Conservation (phyloP, 2,113 vertebrate species). For the Paraplagusia blochii region DNA sequence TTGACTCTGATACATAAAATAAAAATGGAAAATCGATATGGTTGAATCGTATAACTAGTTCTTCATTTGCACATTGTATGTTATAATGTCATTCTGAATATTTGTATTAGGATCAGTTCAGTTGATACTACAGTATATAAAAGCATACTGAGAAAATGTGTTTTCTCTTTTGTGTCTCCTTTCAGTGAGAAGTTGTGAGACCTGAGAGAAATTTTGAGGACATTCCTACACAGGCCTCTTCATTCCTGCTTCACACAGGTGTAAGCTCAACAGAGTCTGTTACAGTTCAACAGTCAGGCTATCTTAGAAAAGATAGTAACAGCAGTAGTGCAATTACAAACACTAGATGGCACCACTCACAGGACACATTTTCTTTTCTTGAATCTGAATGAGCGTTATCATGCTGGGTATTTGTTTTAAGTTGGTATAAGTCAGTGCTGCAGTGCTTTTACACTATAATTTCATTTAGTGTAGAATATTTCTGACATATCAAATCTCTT, state of each 20-base stretch:
- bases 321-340: conserved; percentile 28
- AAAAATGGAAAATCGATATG: not conserved
- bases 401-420: conserved; percentile 25
- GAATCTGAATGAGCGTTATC: conserved; percentile 20
- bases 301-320: conserved; percentile 19
- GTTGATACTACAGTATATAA: too few relatives aligned
- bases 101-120: too few relatives aligned
- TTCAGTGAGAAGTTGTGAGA: conserved; percentile 73
- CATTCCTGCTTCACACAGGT: conserved; percentile 23
- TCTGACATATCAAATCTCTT: conserved; percentile 19
- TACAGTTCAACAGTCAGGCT: conserved; percentile 14
- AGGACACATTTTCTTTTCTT: conserved; percentile 20
- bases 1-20: not conserved
- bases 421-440: conserved; percentile 25
- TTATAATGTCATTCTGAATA: too few relatives aligned
- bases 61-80: too few relatives aligned
- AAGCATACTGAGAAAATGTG: too few relatives aligned
- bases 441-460: conserved; percentile 34
- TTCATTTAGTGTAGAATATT: conserved; percentile 19
- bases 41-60: too few relatives aligned
- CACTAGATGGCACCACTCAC: conserved; percentile 10
- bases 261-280: conserved; percentile 20
- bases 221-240: conserved; percentile 13
- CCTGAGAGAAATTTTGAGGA: conserved; percentile 71
- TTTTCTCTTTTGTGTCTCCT: conserved; percentile 4